phyloP scores from a whole-genome alignment of 2,113 vertebrate genomes.

The Bucco capensis region DNA sequence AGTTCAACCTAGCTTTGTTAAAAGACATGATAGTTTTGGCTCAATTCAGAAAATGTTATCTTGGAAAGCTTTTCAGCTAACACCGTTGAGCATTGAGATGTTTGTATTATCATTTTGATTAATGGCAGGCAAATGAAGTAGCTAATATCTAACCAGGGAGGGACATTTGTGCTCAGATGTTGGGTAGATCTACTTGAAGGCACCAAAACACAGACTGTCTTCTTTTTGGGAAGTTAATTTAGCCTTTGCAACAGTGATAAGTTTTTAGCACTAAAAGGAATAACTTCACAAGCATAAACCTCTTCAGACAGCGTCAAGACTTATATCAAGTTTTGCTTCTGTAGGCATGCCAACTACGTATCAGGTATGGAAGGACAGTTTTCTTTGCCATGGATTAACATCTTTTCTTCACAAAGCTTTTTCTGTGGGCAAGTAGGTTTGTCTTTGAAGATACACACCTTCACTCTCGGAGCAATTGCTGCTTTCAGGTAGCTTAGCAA shows the following conservation, averaged over 20 bases:
- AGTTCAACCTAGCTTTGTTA: not conserved
- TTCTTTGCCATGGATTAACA: not conserved
- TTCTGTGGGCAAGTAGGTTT: not conserved
- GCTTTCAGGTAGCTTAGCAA: not conserved
- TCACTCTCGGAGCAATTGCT: not conserved
- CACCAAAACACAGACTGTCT: not conserved
- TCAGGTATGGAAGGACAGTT: not conserved
- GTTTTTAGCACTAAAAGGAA: not conserved
- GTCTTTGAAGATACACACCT: not conserved
- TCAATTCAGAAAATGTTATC: not conserved
- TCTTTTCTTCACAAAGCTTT: not conserved
- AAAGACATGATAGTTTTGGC: not conserved
- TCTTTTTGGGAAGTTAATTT: not conserved
- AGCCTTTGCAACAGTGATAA: not conserved
- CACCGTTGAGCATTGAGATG: not conserved
- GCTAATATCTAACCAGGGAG: not conserved
- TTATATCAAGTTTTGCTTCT: not conserved
- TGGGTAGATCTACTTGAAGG: not conserved
- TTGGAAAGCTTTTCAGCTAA: not conserved
- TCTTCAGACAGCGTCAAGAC: not conserved
- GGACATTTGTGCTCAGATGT: fast-evolving
- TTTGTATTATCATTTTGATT: not conserved
- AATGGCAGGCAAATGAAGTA: not conserved
- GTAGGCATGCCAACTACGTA: not conserved
- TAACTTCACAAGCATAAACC: too few relatives aligned